A percentile compares a stretch with the other conserved stretches of the same genome.
Evolutionary conservation across 2,888 invertebrate species (phyloP).

Genomic region (Stenolophus ochropezus): DNA sequence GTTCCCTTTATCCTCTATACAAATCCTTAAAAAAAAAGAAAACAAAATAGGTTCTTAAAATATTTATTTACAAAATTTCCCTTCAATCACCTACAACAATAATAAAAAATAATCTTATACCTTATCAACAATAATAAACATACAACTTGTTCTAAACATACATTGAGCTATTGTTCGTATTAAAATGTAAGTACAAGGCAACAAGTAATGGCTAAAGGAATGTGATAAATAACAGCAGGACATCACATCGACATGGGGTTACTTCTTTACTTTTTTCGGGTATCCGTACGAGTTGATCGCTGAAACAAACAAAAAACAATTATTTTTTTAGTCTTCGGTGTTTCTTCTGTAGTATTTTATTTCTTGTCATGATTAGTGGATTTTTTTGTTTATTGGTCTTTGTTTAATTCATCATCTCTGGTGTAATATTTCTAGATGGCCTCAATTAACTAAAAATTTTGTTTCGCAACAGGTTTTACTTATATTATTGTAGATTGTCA

Average conservation of each 20-base stretch:
- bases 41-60: not conserved
- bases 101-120: not conserved
- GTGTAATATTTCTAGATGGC: too few relatives aligned
- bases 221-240: not conserved
- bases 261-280: conserved; percentile 72
- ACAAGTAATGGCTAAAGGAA: not conserved
- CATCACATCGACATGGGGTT: conserved; percentile 15
- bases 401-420: too few relatives aligned
- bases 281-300: conserved; percentile 82
- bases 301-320: conserved; percentile 65
- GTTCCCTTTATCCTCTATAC: too few relatives aligned
- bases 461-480: too few relatives aligned
- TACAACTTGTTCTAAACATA: not conserved
- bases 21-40: not conserved
- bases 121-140: not conserved
- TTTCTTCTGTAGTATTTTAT: too few relatives aligned
- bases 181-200: not conserved
- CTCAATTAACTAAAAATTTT: too few relatives aligned
- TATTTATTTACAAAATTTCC: not conserved
- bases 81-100: not conserved
- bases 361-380: too few relatives aligned
- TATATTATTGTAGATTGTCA: too few relatives aligned
- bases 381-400: too few relatives aligned
- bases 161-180: not conserved
- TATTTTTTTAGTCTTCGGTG: too few relatives aligned